phyloP scores from a whole-genome alignment of 53 echinoderm and acorn worm species.

The Zoroaster sp. region DNA sequence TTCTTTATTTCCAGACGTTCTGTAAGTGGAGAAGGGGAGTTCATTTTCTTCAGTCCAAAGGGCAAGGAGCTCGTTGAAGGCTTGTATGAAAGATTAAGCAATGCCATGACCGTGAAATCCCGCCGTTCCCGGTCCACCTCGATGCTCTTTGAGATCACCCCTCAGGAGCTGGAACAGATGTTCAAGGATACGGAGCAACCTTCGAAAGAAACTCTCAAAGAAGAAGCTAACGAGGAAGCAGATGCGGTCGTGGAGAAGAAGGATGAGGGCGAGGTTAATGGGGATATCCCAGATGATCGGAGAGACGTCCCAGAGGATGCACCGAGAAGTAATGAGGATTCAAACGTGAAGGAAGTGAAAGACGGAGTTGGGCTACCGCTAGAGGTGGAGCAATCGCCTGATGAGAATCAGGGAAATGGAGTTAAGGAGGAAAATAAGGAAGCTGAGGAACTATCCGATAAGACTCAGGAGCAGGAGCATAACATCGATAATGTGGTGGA shows the following conservation, averaged over 20 bases:
- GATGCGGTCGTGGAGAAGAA: not conserved
- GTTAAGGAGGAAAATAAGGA: not conserved
- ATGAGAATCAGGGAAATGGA: not conserved
- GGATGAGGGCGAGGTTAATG: not conserved
- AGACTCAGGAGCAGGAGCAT: not conserved
- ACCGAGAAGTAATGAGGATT: not conserved
- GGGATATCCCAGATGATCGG: constrained; percentile 1
- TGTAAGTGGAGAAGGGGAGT: constrained; percentile 78
- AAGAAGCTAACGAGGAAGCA: constrained; percentile 20
- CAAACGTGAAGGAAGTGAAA: not conserved
- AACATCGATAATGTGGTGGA: not conserved
- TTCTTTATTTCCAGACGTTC: constrained; percentile 61
- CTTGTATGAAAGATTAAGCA: constrained; percentile 74
- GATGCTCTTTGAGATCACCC: constrained; percentile 89
- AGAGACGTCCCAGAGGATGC: constrained; percentile 15
- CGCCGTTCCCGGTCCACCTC: constrained; percentile 73
- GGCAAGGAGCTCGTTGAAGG: constrained; percentile 75
- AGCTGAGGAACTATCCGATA: not conserved
- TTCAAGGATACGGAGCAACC: constrained; percentile 64
- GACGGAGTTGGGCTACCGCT: constrained; percentile 7
- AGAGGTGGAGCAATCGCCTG: not conserved
- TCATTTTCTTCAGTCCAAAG: constrained; percentile 65
- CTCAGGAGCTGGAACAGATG: constrained; percentile 78
- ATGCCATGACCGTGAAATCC: constrained; percentile 76
- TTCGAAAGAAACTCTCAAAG: constrained; percentile 1